Base-by-base conservation (phyloP, 2,113 vertebrate genomes). In the Chlorocebus sabaeus region DNA sequence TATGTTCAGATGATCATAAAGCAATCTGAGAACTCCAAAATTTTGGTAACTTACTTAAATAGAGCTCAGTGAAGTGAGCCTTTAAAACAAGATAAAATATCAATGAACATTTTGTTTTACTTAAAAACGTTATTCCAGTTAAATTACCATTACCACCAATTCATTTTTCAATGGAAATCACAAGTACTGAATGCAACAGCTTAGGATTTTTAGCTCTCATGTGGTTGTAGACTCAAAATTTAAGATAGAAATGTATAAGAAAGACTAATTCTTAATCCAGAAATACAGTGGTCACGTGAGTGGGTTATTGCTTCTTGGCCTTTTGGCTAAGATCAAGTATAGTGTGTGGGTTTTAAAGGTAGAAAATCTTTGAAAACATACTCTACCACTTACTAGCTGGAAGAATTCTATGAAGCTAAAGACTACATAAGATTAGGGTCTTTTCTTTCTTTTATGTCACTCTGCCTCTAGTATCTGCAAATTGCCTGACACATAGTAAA, bases 51-150 rank as follows among this genome's bases (percentile, higher is more conserved):
- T 89, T 14, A 38, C n/a, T 97, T 93, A 48, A 22, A 22, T 20
- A 87, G 57, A 76, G 64, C 2, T 90, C 18, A 64, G 61, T 48
- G 13, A 89, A 32, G 4, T 73, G 25, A 64, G 38, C 57, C 30
- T 93, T 81, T 70, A 88, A 92, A 86, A 75, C 67, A 52, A 85
- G 52, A 64, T 57, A 82, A 90, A 82, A 70, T 92, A 55, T 59
- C 38, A 67, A 59, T 72, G 8, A 89, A 67, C 30, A 80, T 73
- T 96, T 78, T 88, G 50, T 57, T 95, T 95, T 52, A 88, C 72
- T 86, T 50, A 72, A 48, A 89, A 78, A 84, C 80, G 8, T 16
- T 81, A 45, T 50, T 79, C 81, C 32, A 90, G 18, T 85, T 93
- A 73, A 78, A 30, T 43, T 83, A 84, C 14, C 6, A 40, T 89